Evolutionary conservation across 2,797 vertebrate species (phyloP), one percentile per base, ranked within the genome.

Genomic region (Anguilla pacifica): DNA sequence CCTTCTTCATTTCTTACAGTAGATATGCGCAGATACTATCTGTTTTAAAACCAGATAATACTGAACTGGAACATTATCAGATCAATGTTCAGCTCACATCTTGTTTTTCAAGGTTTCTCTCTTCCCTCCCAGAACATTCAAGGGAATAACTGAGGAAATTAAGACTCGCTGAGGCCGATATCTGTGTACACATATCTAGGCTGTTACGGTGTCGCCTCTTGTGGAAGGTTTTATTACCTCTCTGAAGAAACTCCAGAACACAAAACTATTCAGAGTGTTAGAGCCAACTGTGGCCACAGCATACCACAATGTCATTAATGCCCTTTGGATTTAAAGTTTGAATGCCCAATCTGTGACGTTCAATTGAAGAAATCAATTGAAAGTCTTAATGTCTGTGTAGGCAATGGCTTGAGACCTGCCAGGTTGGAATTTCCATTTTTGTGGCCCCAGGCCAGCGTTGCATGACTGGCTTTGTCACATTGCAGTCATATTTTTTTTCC

Each of bases 91-190:
- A 25, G 59, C 64, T 70, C 64, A 25, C 61, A 70, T 70, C 64
- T 70, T 70, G 64, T 70, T 70, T 70, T 70, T 28, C n/a, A 70
- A 70, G 19, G 25, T 28, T 28, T 70, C 64, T 59, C 15, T 59
- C 17, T 28, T 70, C 25, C 25, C 25, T n/a, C 64, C 64, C 57
- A 3, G 15, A 28, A 70, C 64, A 70, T n/a, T 70, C 25, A 70
- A 70, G 64, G 64, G 25, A 70, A 70, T 70, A 70, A 70, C 64
- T n/a, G n/a, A n/a, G 64, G 64, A 67, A 67, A 67, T 67, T 28
- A 70, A 70, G 64, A 70, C 64, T 70, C n/a, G 64, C 64, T 28
- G n/a, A 28, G n/a, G 64, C 64, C 7, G 25, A n/a, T 70, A 70
- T 70, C 25, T 28, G 25, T 70, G 64, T 28, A 70, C 64, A 70